Percentiles rank a stretch among this genome's conserved stretches.
These are phyloP conservation scores for Erethizon dorsatum DNA, from an alignment of 2,797 vertebrate species.

Conservation along the genomic window DNA sequence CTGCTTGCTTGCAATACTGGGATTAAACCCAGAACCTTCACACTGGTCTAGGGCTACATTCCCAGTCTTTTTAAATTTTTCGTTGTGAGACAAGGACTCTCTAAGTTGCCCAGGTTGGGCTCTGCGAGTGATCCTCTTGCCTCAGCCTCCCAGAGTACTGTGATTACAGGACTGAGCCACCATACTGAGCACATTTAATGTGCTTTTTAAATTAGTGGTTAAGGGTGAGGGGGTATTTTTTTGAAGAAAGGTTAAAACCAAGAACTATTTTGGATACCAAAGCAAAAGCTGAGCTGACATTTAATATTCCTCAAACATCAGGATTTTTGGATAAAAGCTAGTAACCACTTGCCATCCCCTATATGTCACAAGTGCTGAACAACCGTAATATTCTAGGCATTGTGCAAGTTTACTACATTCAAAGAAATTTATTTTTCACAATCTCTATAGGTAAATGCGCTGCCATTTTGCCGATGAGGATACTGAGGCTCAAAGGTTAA, in stretches of 20 bases:
- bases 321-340: constrained; percentile 1
- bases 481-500: constrained; percentile 17
- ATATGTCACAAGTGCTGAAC: neutral
- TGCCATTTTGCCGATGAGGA: constrained; percentile 33
- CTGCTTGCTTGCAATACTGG: neutral
- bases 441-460: neutral
- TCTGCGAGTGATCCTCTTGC: neutral
- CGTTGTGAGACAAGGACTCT: neutral
- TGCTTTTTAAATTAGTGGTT: neutral
- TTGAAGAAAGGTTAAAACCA: constrained; percentile 60
- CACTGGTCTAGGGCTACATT: neutral
- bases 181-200: neutral
- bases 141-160: neutral
- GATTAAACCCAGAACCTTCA: neutral
- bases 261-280: neutral
- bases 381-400: neutral
- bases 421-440: constrained; percentile 26
- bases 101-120: neutral
- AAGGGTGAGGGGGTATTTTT: neutral
- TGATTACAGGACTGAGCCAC: neutral
- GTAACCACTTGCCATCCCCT: neutral
- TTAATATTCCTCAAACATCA: constrained; percentile 16
- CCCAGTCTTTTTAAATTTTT: neutral
- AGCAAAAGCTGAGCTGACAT: constrained; percentile 13
- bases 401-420: neutral